Percentiles rank a stretch among this genome's conserved stretches.
phyloP scores from a whole-genome alignment of 2,888 invertebrate species.

The Monoplex corrugatus region DNA sequence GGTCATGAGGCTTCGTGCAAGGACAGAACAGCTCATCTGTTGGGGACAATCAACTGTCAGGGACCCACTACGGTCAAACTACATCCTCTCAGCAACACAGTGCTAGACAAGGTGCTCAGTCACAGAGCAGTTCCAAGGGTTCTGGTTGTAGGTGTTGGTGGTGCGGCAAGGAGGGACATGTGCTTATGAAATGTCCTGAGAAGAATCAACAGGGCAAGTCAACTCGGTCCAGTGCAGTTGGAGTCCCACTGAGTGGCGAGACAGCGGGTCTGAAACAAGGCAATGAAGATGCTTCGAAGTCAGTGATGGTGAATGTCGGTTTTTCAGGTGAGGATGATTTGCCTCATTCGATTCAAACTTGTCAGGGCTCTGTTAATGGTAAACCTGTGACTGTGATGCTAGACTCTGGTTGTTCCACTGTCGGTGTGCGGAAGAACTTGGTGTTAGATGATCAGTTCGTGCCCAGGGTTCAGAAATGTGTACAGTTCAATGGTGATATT shows the following conservation, averaged over 20 bases:
- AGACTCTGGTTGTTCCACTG: not conserved
- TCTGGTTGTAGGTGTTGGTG: not conserved
- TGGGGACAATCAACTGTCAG: no score
- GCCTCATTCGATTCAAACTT: not conserved
- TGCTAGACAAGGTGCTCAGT: no score
- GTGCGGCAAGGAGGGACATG: not conserved
- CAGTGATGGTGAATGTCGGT: not conserved
- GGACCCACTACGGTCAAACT: no score
- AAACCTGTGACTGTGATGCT: not conserved
- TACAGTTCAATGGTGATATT: not conserved
- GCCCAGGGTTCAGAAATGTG: not conserved
- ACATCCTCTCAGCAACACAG: no score
- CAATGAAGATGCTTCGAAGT: no score
- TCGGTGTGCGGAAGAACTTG: not conserved
- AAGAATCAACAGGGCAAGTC: not conserved
- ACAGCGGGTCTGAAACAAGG: no score
- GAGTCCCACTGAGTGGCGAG: no score
- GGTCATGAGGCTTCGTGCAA: not conserved
- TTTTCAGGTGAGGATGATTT: not conserved
- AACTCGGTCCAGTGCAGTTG: not conserved
- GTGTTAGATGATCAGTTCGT: not conserved
- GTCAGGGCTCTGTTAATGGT: not conserved
- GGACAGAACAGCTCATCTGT: no score
- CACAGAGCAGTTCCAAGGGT: no score
- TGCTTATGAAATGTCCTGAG: not conserved